Evolutionary conservation across 2,113 vertebrate species (phyloP), one percentile per base, ranked within the genome.

Genomic region (Salvator merianae): DNA sequence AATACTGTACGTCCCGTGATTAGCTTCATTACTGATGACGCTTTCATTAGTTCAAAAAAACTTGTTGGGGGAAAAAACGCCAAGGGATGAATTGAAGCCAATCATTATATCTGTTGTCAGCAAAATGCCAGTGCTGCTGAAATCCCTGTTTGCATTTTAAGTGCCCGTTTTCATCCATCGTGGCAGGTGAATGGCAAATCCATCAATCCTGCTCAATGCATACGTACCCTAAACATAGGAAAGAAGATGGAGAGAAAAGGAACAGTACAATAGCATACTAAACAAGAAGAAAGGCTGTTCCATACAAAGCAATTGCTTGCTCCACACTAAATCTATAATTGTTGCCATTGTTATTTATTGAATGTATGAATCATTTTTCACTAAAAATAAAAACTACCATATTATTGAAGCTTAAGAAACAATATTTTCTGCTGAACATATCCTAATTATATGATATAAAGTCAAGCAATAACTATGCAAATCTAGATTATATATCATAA

Each of bases 31-130:
- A 36, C 36, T 78, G n/a, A 63, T 84, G 74, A 71, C 38, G 20
- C 3, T 62, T 20, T 40, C 68, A 18, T 71, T 71, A 78, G 82
- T 69, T 69, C 36, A 82, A 65, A 82, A n/a, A 40, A 78, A 38
- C 47, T 43, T 30, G 63, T 71, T 20, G 20, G 36, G 28, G 5
- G 69, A 3, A 89, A 85, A 87, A 89, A 43, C 66, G 83, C 26
- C 65, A 70, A 79, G 36, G 28, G 73, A 69, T 73, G 34, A 63
- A 75, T 38, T 75, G 38, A 30, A 85, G 20, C 20, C 63, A 65
- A 28, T 55, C 28, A 74, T 43, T 7, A 1, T 69, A 28, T 22
- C 38, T 62, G 30, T 40, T 38, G 75, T 72, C 20, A 63, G 13
- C 22, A 36, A 84, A 79, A 12, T 50, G 16, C 24, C 34, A 12